Percentiles rank a stretch among this genome's conserved stretches.
phyloP scores from a whole-genome alignment of 2,888 invertebrate species.

The Thera britannica region DNA sequence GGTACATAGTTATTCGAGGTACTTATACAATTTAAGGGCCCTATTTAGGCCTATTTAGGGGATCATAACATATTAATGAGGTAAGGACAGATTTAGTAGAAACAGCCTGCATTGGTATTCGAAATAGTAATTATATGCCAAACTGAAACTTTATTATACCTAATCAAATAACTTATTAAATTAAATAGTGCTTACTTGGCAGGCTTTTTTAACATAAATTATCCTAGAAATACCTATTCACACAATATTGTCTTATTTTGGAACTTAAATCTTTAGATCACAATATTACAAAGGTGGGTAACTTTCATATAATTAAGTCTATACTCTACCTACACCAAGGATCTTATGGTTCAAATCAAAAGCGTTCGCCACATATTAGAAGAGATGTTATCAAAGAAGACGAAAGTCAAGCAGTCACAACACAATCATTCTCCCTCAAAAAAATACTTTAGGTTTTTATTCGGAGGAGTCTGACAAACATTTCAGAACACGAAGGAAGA shows the following conservation, averaged over 20 bases:
- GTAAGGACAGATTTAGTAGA: not conserved
- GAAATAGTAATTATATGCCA: not conserved
- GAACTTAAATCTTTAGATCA: not conserved
- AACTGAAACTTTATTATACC: no score
- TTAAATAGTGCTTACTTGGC: not conserved
- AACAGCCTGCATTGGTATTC: no score
- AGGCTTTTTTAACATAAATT: not conserved
- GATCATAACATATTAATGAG: not conserved
- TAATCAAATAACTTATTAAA: not conserved
- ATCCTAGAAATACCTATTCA: not conserved
- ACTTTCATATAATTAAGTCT: not conserved
- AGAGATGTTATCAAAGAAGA: not conserved
- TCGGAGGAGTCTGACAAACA: no score
- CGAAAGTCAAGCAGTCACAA: not conserved
- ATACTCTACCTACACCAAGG: not conserved
- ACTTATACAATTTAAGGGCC: no score
- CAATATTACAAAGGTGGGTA: conserved; percentile 2
- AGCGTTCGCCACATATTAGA: not conserved
- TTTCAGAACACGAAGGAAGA: not conserved
- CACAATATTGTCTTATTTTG: not conserved
- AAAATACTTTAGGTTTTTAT: no score
- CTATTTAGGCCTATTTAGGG: no score
- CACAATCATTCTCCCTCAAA: no score
- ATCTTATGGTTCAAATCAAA: not conserved
- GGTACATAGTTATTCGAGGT: not conserved